Base-by-base conservation (phyloP, 1,140 invertebrate species). In the Papilio glaucus region DNA sequence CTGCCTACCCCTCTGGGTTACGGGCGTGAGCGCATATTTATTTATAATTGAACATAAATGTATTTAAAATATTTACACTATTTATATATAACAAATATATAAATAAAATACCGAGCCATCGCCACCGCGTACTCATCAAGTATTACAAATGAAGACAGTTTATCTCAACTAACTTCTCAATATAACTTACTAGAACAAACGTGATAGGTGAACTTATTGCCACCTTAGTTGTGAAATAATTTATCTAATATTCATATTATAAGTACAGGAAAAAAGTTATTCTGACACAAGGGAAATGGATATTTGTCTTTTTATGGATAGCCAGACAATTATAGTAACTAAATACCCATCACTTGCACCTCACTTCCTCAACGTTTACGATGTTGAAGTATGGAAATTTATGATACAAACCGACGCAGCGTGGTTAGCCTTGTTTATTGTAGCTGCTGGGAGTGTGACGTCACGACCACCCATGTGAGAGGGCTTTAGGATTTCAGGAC, bases 381-480 rank as follows among this genome's bases (percentile, higher is more conserved):
- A 86, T 82, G 78, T 71, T 74, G 65, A 82, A 84, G 76, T 85
- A 81, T 79, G 79, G 80, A 80, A 85, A 87, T 86, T 85, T 84
- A 87, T 80, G 80, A 73, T 74, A 70, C 71, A 68, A 53, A 76
- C 77, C 73, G 71, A 77, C 76, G 72, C 76, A 68, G 72, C 65
- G 65, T 65, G 53, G 29, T 71, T 38, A 62, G 68, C 29, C 29
- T 33, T 79, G 77, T 85, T 86, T 83, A 79, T 79, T 33, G 29
- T 33, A 33, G 68, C 70, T 77, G 74, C 72, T 77, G 74, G 72
- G 39, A 60, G 72, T 67, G 76, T 80, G 74, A 76, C 72, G 74
- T 41, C 9, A 21, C 74, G 84, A 84, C 82, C 83, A 85, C 83
- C 82, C 85, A 71, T 75, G 75, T 71, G 76, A 33, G 6, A 33